Base-by-base conservation (phyloP, 2,113 vertebrate genomes). In the Nesoenas mayeri region DNA sequence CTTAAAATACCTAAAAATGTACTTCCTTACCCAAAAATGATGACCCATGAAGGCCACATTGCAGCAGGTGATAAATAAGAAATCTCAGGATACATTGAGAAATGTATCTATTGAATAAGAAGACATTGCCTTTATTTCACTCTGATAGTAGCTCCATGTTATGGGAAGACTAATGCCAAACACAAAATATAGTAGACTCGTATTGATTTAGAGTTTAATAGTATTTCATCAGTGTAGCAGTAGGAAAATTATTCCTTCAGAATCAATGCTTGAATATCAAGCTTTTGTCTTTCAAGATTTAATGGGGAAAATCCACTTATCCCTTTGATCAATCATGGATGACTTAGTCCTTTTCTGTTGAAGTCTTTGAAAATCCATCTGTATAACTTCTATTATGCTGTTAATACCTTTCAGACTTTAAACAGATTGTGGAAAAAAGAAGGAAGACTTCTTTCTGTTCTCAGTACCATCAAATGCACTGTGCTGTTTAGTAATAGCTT, bases 291-390 rank as follows among this genome's bases (percentile, higher is more conserved):
- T 94, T 95, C 78, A 96, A 93, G 67, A 64, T 88, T 91, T 95
- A 95, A 74, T 93, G 42, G 57, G 48, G 71, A 95, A 79, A 95
- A 95, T 96, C 80, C 71, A 93, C 73, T 93, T 96, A 90, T 96
- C 65, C 79, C 31, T 97, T 97, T 94, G 96, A 97, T 96, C 89
- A 93, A 40, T 96, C 94, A 94, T 65, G 81, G 75, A 79, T 95
- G 73, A 93, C 57, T 79, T 90, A 78, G 57, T 19, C 42, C 62
- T 85, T 97, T 94, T 91, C 74, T 82, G 38, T 71, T 93, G 60
- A 85, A 93, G 69, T 78, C 70, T 95, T 91, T 92, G 84, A 96
- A 97, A 98, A 97, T 93, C 72, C 79, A 91, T 91, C 83, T 80
- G 36, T 94, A 42, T 83, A 91, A 93, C 89, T 96, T 96, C 62